Conservation (phyloP, 2,797 vertebrate species). For the Pipistrellus kuhlii region DNA sequence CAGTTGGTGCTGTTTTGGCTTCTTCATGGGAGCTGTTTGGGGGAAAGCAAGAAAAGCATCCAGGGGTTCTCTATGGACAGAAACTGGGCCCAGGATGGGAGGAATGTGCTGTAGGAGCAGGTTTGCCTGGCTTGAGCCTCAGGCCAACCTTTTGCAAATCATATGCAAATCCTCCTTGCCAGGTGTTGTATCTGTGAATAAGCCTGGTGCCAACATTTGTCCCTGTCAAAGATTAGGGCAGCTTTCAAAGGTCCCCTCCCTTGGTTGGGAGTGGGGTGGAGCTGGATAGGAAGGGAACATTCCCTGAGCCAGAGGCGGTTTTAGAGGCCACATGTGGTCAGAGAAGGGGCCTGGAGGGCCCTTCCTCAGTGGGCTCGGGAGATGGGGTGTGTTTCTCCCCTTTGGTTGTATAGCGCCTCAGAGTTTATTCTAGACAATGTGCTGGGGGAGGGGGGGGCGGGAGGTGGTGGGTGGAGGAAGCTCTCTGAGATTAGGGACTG, state of each 20-base stretch:
- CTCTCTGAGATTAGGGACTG: background rate
- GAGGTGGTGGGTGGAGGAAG: background rate
- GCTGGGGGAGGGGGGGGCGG: no score
- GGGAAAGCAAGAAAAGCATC: background rate
- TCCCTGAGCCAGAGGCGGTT: background rate
- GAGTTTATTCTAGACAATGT: background rate
- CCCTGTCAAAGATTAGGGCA: background rate
- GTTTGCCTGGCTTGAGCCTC: background rate
- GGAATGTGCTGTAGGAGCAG: background rate
- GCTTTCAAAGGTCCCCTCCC: background rate
- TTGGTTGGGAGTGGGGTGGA: background rate
- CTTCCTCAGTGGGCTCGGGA: background rate
- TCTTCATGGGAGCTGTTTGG: background rate
- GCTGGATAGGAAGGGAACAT: background rate
- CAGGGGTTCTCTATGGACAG: background rate
- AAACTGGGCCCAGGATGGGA: background rate
- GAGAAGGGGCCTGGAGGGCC: background rate
- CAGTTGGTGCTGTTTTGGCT: background rate
- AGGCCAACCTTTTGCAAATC: conserved; percentile 53
- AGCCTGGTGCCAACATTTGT: background rate
- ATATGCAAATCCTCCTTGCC: conserved; percentile 38
- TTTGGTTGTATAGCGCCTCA: background rate
- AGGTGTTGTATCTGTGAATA: background rate
- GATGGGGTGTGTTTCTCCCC: background rate
- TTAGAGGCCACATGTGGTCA: background rate